Percentiles rank a stretch among this genome's conserved stretches.
phyloP scores from a whole-genome alignment of 1,140 invertebrate species.

The Chrysomallon squamiferum region DNA sequence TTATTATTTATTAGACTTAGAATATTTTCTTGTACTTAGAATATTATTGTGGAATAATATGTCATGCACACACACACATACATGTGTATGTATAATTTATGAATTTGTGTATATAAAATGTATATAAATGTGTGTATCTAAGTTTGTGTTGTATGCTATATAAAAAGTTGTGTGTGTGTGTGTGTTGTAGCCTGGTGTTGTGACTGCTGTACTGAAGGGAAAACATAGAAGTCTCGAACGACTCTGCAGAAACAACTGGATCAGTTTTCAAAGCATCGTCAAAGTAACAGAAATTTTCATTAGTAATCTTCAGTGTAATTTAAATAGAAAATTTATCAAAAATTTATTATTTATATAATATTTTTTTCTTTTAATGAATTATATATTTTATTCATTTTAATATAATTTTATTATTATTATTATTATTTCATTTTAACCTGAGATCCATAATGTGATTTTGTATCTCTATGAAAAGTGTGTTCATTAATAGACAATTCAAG shows the following conservation, averaged over 20 bases:
- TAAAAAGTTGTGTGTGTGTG: too few species aligned
- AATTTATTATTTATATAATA: neutral
- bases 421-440: neutral
- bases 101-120: too few species aligned
- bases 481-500: too few species aligned
- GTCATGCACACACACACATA: too few species aligned
- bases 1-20: too few species aligned
- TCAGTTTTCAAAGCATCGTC: conserved; percentile 29
- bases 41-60: too few species aligned
- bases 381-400: neutral
- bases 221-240: conserved; percentile 24
- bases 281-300: conserved; percentile 27
- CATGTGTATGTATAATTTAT: too few species aligned
- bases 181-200: conserved; percentile 40
- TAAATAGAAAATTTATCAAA: neutral
- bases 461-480: neutral
- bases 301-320: neutral
- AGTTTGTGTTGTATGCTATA: too few species aligned
- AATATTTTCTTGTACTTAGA: too few species aligned
- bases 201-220: conserved; percentile 30
- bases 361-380: neutral
- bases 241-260: conserved; percentile 35
- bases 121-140: too few species aligned
- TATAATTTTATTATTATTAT: neutral
- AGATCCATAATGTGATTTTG: neutral